These are phyloP conservation scores for Heterodera carotae DNA, from an alignment of 1,140 invertebrate species.

Conservation along the genomic window DNA sequence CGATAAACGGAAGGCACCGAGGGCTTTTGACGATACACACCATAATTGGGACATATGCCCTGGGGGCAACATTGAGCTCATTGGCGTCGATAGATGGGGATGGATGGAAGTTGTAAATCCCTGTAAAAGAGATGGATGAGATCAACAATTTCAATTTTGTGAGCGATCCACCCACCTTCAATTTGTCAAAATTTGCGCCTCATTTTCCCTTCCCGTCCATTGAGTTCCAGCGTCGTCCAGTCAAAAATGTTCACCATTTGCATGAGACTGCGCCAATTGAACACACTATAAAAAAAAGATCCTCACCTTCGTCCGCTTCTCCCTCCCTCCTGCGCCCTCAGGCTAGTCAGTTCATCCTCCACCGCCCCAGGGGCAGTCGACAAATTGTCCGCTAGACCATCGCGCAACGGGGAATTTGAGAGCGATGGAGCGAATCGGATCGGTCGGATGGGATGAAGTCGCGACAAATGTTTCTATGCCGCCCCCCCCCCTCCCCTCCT, in stretches of 20 bases:
- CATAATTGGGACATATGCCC: constrained; percentile 1
- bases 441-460: no score
- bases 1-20: not conserved
- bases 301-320: not conserved
- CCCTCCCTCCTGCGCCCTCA: not conserved
- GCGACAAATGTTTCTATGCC: no score
- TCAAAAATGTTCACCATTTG: not conserved
- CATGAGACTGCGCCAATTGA: constrained; percentile 1
- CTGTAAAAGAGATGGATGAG: not conserved
- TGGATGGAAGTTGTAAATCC: not conserved
- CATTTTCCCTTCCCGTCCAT: not conserved
- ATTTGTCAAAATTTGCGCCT: not conserved
- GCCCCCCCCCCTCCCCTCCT: no score
- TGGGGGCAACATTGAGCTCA: not conserved
- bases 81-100: not conserved
- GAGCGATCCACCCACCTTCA: not conserved
- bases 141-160: not conserved
- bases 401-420: no score
- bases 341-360: no score
- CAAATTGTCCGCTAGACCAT: no score
- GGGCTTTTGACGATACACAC: not conserved
- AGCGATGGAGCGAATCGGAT: no score
- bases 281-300: constrained; percentile 10
- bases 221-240: not conserved
- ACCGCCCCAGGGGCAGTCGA: no score